A percentile compares a stretch with the other conserved stretches of the same genome.
These are phyloP conservation scores for Myotis daubentonii DNA, from an alignment of 2,797 vertebrate genomes.

Conservation along the genomic window DNA sequence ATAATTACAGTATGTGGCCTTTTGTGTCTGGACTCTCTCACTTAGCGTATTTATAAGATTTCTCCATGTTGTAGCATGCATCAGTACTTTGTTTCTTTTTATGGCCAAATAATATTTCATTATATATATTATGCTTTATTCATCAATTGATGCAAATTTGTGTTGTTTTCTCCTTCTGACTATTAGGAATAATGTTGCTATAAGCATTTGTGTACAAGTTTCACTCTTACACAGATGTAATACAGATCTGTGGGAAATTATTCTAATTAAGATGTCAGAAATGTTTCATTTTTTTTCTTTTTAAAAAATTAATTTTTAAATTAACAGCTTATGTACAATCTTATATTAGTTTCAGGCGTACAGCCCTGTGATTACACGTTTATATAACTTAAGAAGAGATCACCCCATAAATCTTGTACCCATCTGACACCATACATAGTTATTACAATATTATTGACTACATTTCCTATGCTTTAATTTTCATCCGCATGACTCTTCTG, in stretches of 20 bases:
- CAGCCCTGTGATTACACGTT: not conserved
- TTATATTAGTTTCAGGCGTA: not conserved
- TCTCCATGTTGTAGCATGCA: not conserved
- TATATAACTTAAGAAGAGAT: not conserved
- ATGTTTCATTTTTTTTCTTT: not conserved
- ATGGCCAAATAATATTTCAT: not conserved
- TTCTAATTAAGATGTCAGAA: not conserved
- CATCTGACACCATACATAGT: not conserved
- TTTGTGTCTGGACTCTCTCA: not conserved
- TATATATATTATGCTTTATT: not conserved
- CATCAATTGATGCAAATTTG: not conserved
- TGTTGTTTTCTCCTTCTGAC: not conserved
- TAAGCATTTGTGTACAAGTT: not conserved
- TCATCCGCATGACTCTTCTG: not conserved
- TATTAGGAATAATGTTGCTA: not conserved
- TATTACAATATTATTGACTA: not conserved
- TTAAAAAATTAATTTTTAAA: not conserved
- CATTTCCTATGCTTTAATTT: not conserved
- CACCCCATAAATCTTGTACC: not conserved
- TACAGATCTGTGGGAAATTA: not conserved
- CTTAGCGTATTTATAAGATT: not conserved
- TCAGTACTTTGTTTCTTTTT: not conserved
- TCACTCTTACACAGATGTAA: not conserved
- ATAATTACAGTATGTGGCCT: not conserved
- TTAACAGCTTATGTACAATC: not conserved